phyloP scores from a whole-genome alignment of 1,140 invertebrate species.

The Camponotus floridanus region DNA sequence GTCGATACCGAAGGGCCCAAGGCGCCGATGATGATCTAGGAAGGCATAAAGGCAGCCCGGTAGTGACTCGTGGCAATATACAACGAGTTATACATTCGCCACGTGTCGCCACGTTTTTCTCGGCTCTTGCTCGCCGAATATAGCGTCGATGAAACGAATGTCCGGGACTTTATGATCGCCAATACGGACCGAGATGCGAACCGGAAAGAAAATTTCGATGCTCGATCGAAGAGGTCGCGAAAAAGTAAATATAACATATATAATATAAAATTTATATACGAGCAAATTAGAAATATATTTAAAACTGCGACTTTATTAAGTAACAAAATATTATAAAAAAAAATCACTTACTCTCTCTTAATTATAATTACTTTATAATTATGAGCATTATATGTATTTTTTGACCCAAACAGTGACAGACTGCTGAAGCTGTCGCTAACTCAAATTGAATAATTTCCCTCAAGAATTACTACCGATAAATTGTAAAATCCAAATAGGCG shows the following conservation, averaged over 20 bases:
- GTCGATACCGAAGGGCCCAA: background rate
- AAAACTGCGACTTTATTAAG: too few relatives aligned
- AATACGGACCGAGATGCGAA: background rate
- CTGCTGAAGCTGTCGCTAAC: background rate
- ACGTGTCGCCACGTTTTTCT: conserved; percentile 35
- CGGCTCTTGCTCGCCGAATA: background rate
- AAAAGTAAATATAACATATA: background rate
- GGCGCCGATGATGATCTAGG: background rate
- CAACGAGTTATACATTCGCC: conserved; percentile 42
- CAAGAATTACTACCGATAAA: conserved; percentile 4
- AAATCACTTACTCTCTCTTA: background rate
- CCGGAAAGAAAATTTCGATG: conserved; percentile 7
- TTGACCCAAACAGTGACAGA: background rate
- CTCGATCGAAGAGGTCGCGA: background rate
- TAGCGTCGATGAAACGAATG: conserved; percentile 37
- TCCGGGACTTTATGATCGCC: conserved; percentile 38
- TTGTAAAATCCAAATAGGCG: conserved; percentile 27
- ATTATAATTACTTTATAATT: background rate
- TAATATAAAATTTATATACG: background rate
- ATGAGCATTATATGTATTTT: background rate
- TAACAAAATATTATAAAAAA: background rate
- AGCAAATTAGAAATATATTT: background rate
- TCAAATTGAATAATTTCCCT: background rate
- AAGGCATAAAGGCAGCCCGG: conserved; percentile 22
- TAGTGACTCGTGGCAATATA: conserved; percentile 13